These are phyloP conservation scores for Phainopepla nitens DNA, from an alignment of 2,113 vertebrate genomes.

Conservation along the genomic window DNA sequence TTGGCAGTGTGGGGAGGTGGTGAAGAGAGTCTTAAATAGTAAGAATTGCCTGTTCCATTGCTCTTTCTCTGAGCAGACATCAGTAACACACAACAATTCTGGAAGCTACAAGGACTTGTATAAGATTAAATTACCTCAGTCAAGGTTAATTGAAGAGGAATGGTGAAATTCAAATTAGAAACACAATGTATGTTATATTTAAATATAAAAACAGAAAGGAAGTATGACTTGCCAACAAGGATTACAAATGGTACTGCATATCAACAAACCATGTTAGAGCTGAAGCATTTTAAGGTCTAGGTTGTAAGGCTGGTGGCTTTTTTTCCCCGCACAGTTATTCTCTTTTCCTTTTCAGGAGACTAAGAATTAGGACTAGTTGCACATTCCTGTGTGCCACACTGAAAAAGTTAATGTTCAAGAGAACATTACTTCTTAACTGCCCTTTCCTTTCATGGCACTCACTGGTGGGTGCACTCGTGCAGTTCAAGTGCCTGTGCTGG, in stretches of 20 bases:
- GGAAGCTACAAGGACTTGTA: not conserved
- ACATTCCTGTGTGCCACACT: not conserved
- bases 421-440: not conserved
- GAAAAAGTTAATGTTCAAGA: not conserved
- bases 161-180: not conserved
- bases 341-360: not conserved
- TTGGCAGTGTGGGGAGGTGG: not conserved
- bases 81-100: not conserved
- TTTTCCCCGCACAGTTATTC: not conserved
- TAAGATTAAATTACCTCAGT: not conserved
- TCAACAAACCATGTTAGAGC: not conserved
- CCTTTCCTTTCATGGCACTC: not conserved
- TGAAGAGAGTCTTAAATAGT: not conserved
- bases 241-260: not conserved
- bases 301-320: not conserved
- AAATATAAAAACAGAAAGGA: not conserved
- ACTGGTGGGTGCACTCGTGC: not conserved
- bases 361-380: not conserved
- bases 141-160: not conserved
- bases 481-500: rapidly evolving
- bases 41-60: not conserved
- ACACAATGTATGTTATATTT: not conserved
- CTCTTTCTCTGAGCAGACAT: not conserved
- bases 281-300: not conserved
- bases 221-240: not conserved